A percentile compares a stretch with the other conserved stretches of the same genome.
phyloP scores from a whole-genome alignment of 2,888 invertebrate genomes.

The Drosophila maculinotata region DNA sequence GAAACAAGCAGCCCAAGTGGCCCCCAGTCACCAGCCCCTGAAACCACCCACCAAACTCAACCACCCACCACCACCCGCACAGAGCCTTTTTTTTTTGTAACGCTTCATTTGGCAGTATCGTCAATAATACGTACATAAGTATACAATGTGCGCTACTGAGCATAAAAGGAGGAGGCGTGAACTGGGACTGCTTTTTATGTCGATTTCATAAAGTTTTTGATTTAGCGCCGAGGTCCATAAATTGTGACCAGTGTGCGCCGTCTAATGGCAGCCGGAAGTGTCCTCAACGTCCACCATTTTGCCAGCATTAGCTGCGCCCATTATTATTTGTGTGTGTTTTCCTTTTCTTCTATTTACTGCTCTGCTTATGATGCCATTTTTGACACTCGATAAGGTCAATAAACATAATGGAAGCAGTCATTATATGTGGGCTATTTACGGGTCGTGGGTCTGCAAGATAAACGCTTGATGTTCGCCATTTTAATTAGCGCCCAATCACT shows the following conservation, averaged over 20 bases:
- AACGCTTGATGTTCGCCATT: slow-evolving; percentile 3
- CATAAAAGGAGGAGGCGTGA: background rate
- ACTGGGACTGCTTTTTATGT: slow-evolving; percentile 42
- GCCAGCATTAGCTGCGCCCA: slow-evolving; percentile 26
- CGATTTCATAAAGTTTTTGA: slow-evolving; percentile 73
- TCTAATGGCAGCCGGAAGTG: slow-evolving; percentile 54
- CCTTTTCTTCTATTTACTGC: slow-evolving; percentile 32
- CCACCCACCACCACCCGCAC: slow-evolving; percentile 15
- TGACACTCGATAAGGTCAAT: slow-evolving; percentile 71
- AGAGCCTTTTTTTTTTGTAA: slow-evolving; percentile 18
- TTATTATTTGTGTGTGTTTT: slow-evolving; percentile 20
- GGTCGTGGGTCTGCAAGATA: slow-evolving; percentile 2
- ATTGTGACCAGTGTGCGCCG: slow-evolving; percentile 35
- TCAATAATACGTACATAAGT: slow-evolving; percentile 70
- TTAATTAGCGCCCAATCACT: slow-evolving; percentile 36
- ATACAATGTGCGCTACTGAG: slow-evolving; percentile 22
- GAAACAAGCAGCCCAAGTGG: slow-evolving; percentile 33
- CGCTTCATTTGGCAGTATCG: slow-evolving; percentile 70
- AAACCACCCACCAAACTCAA: background rate
- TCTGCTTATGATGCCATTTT: slow-evolving; percentile 64
- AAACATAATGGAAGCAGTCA: slow-evolving; percentile 47
- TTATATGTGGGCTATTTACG: slow-evolving; percentile 16
- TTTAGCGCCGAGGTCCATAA: slow-evolving; percentile 53
- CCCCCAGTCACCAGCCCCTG: slow-evolving; percentile 5
- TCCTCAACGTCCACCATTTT: slow-evolving; percentile 33